Base-by-base conservation (phyloP, 1,140 invertebrate genomes). In the Rhopalosiphum padi region DNA sequence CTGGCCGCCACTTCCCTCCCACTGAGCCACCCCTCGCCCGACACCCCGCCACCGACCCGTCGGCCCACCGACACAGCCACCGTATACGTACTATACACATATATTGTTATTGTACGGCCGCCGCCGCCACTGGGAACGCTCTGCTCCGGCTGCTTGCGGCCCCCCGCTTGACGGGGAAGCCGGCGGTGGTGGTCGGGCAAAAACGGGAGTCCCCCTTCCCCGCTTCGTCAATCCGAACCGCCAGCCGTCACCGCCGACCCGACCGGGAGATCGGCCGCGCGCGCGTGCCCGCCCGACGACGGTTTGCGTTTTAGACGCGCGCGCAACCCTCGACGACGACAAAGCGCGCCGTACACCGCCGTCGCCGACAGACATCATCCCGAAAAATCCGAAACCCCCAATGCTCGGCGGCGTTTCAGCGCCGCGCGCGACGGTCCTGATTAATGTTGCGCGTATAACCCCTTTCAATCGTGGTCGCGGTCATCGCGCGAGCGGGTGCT, bases 361-460 rank as follows among this genome's bases (percentile, higher is more conserved):
- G 48, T 7, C 22, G 83, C 22, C 83, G 83, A 41, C 37, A 41
- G 37, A 82, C 35, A 82, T 82, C 60, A 82, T 82, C 60, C 60
- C 60, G 60, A n/a, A n/a, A 68, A 68, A 68, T 30, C 35, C 21
- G 77, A 82, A n/a, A 82, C 35, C 82, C 82, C 37, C 18, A 18
- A 83, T 35, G 82, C 35, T n/a, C 2, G 60, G 60, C 60, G 60
- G 30, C 35, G 82, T 83, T 41, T 83, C 43, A 43, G 43, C 85
- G 35, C 43, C 85, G 25, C 43, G 77, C 77, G 77, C 83, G 41
- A 15, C 37, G 85, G 21, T 2, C 48, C 30, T n/a, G 85, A 87
- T 87, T 87, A 87, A 89, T 53, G 87, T 89, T 89, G n/a, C 48
- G 87, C 85, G 83, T 37, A n/a, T 43, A 85, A 85, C 83, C 83